phyloP scores from a whole-genome alignment of 2,113 vertebrate species.

The Psittacara wagleri region DNA sequence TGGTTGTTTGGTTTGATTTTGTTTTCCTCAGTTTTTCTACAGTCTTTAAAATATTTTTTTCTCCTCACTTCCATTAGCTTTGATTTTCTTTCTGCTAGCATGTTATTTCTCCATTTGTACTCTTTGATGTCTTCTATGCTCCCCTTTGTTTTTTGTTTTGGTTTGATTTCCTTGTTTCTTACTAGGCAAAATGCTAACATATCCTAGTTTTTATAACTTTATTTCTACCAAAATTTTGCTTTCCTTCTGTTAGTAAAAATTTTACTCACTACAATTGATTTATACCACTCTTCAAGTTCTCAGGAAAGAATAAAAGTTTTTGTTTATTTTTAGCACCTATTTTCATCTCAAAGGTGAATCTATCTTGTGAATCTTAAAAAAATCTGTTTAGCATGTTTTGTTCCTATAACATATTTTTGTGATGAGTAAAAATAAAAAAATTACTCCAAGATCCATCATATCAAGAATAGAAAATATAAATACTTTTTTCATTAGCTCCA shows the following conservation, averaged over 20 bases:
- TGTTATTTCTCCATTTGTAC: not conserved
- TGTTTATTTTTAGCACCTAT: not conserved
- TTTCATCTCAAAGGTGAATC: not conserved
- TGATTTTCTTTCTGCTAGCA: not conserved
- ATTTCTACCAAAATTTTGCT: not conserved
- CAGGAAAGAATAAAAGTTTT: not conserved
- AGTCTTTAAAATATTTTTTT: not conserved
- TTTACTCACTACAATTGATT: not conserved
- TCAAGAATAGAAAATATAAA: not conserved
- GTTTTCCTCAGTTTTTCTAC: not conserved
- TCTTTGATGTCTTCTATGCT: not conserved
- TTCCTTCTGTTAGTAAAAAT: not conserved
- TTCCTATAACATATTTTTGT: not conserved
- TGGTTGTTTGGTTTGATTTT: not conserved
- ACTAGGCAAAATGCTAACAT: not conserved
- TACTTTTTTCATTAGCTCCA: not conserved
- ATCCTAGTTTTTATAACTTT: not conserved
- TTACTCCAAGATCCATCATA: not conserved
- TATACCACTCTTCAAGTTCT: not conserved
- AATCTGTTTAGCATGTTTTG: not conserved
- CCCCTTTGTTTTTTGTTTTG: not conserved
- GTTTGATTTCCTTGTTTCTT: not conserved
- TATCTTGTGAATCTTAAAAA: not conserved
- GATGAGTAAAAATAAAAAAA: not conserved
- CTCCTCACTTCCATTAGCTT: not conserved